Percentiles rank a stretch among this genome's conserved stretches.
Conservation (phyloP, 2,797 vertebrate genomes). For the Pantherophis vulpinus region DNA sequence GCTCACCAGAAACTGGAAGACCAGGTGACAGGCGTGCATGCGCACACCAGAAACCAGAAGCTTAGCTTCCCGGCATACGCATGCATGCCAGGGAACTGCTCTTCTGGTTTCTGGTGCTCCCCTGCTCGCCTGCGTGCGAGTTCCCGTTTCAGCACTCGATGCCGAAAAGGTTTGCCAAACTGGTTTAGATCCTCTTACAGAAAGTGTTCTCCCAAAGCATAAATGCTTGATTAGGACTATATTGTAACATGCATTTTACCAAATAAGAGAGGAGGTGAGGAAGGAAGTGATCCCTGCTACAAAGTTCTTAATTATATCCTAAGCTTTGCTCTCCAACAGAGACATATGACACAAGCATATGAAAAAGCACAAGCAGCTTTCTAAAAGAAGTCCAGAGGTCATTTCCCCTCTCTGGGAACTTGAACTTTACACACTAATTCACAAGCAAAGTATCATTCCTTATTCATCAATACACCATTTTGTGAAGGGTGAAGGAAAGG, state of each 20-base stretch:
- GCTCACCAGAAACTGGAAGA: too few species aligned
- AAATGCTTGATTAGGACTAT: background rate
- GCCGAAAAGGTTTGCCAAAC: too few species aligned
- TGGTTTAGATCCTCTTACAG: background rate
- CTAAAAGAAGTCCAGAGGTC: constrained; percentile 13
- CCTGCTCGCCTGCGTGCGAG: too few species aligned
- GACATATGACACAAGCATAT: background rate
- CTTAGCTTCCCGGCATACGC: too few species aligned
- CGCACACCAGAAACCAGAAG: too few species aligned
- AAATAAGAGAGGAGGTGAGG: background rate
- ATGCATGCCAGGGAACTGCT: too few species aligned
- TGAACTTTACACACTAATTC: background rate
- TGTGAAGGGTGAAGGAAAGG: background rate
- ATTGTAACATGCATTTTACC: background rate
- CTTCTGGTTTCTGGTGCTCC: too few species aligned
- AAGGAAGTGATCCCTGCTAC: background rate
- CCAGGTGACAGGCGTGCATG: too few species aligned
- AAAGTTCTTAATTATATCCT: constrained; percentile 1
- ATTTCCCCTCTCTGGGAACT: background rate
- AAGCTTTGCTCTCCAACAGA: background rate
- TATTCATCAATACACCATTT: background rate
- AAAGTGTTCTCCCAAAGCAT: background rate
- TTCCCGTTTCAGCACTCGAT: too few species aligned
- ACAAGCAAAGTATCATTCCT: background rate
- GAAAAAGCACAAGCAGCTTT: accelerated